Evolutionary conservation across 1,140 invertebrate species (phyloP), one percentile per base, ranked within the genome.

Genomic region (Kradibia gibbosae): DNA sequence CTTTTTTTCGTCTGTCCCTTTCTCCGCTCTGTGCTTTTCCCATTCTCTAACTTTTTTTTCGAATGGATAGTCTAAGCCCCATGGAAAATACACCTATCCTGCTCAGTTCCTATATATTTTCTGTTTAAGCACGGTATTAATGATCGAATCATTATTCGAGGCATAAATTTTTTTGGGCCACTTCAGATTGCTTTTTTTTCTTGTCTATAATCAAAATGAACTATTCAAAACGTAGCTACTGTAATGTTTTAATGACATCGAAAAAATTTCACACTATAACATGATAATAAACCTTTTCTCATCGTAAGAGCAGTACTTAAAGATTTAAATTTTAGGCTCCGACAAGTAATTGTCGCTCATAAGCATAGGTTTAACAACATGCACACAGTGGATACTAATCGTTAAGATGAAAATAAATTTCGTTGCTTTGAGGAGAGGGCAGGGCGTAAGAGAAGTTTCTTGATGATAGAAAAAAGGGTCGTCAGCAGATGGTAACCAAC

Each of bases 371-470:
- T 42, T 60, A 72, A 80, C 73, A 60, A 72, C 20, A 73, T 78
- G 65, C 53, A 45, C 53, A 36, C 53, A 39, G 10, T 7, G 36
- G 53, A 53, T 45, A 57, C 50, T 71, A 79, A 73, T 73, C 55
- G 70, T 57, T 72, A 53, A n/a, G 28, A 70, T 57, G 79, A 81
- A 81, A 75, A 75, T 81, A 67, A 81, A 81, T 75, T 81, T 81
- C 48, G 39, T 15, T 22, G 55, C 39, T 2, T 5, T 17, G 20
- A 50, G 42, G 0, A 17, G 31, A 39, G 11, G 42, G n/a, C 0
- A 55, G 45, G 2, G 15, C 10, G 28, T 39, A 22, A 39, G 25
- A 78, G 65, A 55, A 17, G 4, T n/a, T 36, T 22, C 39, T 34
- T 11, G 20, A 42, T 17, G 28, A 4, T 5, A 25, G 57, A 8